Percentiles rank a stretch among this genome's conserved stretches.
phyloP scores from a whole-genome alignment of 2,888 invertebrate species.

The Nomada flava region DNA sequence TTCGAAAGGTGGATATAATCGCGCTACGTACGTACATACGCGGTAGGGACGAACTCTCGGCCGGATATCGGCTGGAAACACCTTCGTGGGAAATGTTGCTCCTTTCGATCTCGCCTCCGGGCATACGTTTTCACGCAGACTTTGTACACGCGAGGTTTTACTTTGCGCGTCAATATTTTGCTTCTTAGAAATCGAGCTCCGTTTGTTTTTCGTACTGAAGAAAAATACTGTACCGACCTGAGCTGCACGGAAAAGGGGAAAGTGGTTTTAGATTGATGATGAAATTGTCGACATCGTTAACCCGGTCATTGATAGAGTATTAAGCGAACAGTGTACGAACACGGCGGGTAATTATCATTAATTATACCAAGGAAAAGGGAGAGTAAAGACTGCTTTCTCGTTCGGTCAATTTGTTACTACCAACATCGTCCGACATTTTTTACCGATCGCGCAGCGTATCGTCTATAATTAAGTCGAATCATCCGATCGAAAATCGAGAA shows the following conservation, averaged over 20 bases:
- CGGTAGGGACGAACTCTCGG: slow-evolving; percentile 33
- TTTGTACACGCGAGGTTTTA: slow-evolving; percentile 19
- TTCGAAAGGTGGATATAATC: slow-evolving; percentile 66
- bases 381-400: slow-evolving; percentile 29
- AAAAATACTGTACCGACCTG: not conserved
- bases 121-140: slow-evolving; percentile 38
- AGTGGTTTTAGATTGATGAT: not conserved
- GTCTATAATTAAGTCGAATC: slow-evolving; percentile 48
- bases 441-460: slow-evolving; percentile 6
- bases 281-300: slow-evolving; percentile 15
- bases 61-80: slow-evolving; percentile 52
- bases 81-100: slow-evolving; percentile 54
- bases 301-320: slow-evolving; percentile 29
- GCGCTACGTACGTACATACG: slow-evolving; percentile 5
- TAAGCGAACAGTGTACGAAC: not conserved
- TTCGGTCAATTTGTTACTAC: slow-evolving; percentile 46
- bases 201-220: not conserved
- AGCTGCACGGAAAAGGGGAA: not conserved
- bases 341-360: slow-evolving; percentile 48
- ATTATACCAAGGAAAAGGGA: slow-evolving; percentile 39
- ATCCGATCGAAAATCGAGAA: slow-evolving; percentile 61
- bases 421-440: slow-evolving; percentile 39
- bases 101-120: slow-evolving; percentile 21
- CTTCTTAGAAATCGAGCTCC: slow-evolving; percentile 1
- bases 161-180: not conserved